These are phyloP conservation scores for Daboia siamensis DNA, from an alignment of 2,113 vertebrate species.

Conservation along the genomic window DNA sequence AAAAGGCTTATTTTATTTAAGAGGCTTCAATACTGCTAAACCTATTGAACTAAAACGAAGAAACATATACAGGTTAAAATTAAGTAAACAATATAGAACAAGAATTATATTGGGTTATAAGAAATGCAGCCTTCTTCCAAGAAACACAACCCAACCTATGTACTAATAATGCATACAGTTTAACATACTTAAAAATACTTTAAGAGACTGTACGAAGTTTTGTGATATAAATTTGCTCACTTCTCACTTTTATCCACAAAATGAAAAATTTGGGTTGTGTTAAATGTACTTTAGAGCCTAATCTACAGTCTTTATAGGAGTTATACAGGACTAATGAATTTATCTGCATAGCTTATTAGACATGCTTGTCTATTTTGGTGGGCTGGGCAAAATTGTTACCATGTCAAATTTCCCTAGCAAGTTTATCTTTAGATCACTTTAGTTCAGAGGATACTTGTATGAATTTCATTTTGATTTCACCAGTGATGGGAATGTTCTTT, in stretches of 20 bases:
- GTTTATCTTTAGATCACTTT: not conserved
- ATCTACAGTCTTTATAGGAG: not conserved
- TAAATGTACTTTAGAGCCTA: not conserved
- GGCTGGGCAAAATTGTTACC: not conserved
- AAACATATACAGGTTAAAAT: not conserved
- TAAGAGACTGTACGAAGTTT: not conserved
- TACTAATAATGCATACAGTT: not conserved
- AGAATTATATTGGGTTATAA: not conserved
- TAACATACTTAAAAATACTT: not conserved
- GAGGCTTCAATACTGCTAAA: not conserved
- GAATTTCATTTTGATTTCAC: not conserved
- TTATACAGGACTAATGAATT: not conserved
- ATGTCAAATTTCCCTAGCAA: not conserved
- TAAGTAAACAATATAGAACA: not conserved
- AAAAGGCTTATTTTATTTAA: not conserved
- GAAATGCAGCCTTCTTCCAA: not conserved
- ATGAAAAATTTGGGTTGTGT: not conserved
- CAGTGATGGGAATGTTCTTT: not conserved
- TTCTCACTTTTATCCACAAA: not conserved
- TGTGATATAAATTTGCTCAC: not conserved
- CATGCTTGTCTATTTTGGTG: not conserved
- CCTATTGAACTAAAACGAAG: not conserved
- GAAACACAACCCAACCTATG: not conserved
- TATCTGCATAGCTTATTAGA: not conserved
- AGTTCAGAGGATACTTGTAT: not conserved